phyloP scores from a whole-genome alignment of 2,797 vertebrate genomes.

The Tenualosa ilisha region DNA sequence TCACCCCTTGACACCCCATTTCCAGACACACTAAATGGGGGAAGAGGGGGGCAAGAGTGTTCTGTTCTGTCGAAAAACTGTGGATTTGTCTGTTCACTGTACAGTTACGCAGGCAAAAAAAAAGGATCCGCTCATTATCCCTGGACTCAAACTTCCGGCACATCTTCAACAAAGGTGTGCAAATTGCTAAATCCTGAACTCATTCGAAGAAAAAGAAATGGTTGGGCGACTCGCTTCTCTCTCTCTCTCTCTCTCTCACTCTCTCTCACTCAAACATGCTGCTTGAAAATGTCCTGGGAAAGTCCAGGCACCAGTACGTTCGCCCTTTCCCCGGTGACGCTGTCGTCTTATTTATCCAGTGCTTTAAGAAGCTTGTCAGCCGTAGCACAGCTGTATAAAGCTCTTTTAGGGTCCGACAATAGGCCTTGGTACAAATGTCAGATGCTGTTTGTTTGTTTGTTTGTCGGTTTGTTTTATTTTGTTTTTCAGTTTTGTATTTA shows the following conservation, averaged over 20 bases:
- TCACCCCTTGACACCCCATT: not conserved
- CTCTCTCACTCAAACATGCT: conserved; percentile 58
- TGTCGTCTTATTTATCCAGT: conserved; percentile 69
- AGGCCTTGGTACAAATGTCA: conserved; percentile 65
- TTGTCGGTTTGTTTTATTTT: conserved; percentile 44
- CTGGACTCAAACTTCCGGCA: not conserved
- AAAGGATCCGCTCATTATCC: conserved; percentile 29
- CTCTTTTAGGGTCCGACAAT: conserved; percentile 36
- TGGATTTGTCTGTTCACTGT: conserved; percentile 38
- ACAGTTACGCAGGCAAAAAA: conserved; percentile 33
- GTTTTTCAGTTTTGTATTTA: conserved; percentile 66
- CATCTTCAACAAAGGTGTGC: not conserved
- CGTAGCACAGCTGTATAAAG: conserved; percentile 65
- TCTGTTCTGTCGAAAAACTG: conserved; percentile 10
- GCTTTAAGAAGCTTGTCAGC: conserved; percentile 66
- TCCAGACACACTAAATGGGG: not conserved
- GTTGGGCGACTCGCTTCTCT: conserved; percentile 66
- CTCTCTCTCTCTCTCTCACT: conserved; percentile 42
- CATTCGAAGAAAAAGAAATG: conserved; percentile 49
- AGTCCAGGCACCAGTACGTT: conserved; percentile 57
- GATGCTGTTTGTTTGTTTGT: conserved; percentile 56
- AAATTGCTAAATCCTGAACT: conserved; percentile 25
- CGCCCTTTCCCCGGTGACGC: conserved; percentile 75
- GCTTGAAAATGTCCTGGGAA: conserved; percentile 65
- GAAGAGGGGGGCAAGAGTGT: not conserved